phyloP scores from a whole-genome alignment of 2,797 vertebrate species.

The Phrynocephalus vlangalii region DNA sequence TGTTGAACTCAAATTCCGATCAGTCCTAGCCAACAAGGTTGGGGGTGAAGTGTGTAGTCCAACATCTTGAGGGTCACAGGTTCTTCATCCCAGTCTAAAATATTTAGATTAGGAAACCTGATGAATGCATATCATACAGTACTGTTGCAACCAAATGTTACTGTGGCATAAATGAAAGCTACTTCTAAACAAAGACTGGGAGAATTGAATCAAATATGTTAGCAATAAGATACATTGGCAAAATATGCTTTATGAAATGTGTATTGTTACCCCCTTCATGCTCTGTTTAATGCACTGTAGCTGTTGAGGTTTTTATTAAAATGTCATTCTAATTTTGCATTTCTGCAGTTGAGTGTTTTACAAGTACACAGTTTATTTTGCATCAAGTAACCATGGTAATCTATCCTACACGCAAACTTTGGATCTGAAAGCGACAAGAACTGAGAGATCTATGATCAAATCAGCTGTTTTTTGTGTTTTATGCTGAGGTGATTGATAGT shows the following conservation, averaged over 20 bases:
- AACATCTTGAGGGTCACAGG: neutral
- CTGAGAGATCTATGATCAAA: neutral
- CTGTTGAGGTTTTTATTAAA: neutral
- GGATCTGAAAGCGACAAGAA: neutral
- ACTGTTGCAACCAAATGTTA: neutral
- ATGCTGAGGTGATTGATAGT: neutral
- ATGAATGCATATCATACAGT: neutral
- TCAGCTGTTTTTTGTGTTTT: neutral
- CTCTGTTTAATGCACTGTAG: no score
- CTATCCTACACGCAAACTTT: neutral
- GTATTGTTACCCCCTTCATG: no score
- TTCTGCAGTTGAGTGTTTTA: neutral
- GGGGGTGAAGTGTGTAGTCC: neutral
- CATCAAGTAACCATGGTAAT: neutral
- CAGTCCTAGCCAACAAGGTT: neutral
- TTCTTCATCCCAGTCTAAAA: neutral
- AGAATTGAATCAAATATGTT: neutral
- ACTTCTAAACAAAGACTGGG: neutral
- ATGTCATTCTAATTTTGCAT: neutral
- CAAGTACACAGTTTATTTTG: neutral
- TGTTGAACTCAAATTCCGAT: neutral
- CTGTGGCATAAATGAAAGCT: neutral
- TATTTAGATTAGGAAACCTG: neutral
- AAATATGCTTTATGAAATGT: neutral
- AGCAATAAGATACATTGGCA: neutral